Conservation (phyloP, 2,888 invertebrate genomes). For the Nasonia oneida region DNA sequence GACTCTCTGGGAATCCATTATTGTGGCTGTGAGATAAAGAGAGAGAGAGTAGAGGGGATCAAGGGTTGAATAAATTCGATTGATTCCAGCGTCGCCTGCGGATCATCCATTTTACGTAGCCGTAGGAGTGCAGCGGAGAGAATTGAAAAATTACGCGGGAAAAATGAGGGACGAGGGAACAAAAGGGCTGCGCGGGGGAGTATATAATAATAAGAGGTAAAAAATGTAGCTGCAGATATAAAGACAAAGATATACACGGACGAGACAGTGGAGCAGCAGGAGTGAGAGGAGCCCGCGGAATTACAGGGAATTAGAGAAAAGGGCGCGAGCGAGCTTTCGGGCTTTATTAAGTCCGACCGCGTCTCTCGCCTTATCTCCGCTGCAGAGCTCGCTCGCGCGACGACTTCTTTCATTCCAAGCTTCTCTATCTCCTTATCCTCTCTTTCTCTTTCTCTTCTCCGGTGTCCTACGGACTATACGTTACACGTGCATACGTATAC, state of each 20-base stretch:
- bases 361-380: slow-evolving; percentile 64
- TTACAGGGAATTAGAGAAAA: slow-evolving; percentile 57
- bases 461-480: not conserved
- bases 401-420: slow-evolving; percentile 56
- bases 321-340: slow-evolving; percentile 40
- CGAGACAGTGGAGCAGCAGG: not conserved
- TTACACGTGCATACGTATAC: not conserved
- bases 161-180: not conserved
- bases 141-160: not conserved
- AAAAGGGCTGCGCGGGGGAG: slow-evolving; percentile 1
- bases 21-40: not conserved
- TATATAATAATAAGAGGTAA: slow-evolving; percentile 8
- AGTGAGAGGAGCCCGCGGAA: not conserved
- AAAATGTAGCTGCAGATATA: slow-evolving; percentile 29
- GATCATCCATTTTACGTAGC: too few species aligned
- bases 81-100: not conserved
- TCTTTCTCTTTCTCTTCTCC: not conserved
- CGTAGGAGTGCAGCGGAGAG: not conserved
- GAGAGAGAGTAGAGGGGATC: not conserved
- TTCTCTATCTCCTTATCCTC: slow-evolving; percentile 42
- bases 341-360: slow-evolving; percentile 68
- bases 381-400: slow-evolving; percentile 32
- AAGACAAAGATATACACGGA: slow-evolving; percentile 16
- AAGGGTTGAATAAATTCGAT: not conserved
- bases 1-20: not conserved